A percentile compares a stretch with the other conserved stretches of the same genome.
phyloP scores from a whole-genome alignment of 2,797 vertebrate genomes.

The Gymnoscopelus microlampas region DNA sequence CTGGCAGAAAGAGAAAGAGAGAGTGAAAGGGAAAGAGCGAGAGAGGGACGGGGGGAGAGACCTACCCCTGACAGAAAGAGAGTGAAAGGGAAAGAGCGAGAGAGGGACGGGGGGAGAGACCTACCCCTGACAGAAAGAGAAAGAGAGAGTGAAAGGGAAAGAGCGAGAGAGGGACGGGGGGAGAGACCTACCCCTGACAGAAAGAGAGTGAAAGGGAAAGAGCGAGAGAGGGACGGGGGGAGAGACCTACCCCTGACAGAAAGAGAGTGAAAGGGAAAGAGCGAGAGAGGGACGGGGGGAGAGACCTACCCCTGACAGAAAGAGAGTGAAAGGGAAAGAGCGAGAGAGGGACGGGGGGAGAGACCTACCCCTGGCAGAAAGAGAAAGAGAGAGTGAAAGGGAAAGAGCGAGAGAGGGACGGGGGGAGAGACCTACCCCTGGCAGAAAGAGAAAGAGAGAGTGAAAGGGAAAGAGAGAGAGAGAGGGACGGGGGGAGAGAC shows the following conservation, averaged over 20 bases:
- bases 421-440: too few species aligned
- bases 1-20: constrained; percentile 79
- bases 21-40: neutral
- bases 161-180: constrained; percentile 9
- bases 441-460: neutral
- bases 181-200: neutral
- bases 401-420: neutral
- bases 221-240: constrained; percentile 21
- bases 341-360: neutral
- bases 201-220: neutral
- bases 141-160: neutral
- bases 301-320: neutral
- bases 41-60: constrained; percentile 15
- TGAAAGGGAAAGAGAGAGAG: neutral
- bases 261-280: neutral
- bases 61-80: neutral
- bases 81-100: constrained; percentile 5
- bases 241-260: constrained; percentile 95
- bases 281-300: constrained; percentile 12
- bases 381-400: neutral
- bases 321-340: neutral
- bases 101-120: constrained; percentile 68
- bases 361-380: neutral
- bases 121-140: constrained; percentile 98
- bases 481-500: constrained; percentile 16